These are phyloP conservation scores for Idaea aversata DNA, from an alignment of 2,888 invertebrate species.

Conservation along the genomic window DNA sequence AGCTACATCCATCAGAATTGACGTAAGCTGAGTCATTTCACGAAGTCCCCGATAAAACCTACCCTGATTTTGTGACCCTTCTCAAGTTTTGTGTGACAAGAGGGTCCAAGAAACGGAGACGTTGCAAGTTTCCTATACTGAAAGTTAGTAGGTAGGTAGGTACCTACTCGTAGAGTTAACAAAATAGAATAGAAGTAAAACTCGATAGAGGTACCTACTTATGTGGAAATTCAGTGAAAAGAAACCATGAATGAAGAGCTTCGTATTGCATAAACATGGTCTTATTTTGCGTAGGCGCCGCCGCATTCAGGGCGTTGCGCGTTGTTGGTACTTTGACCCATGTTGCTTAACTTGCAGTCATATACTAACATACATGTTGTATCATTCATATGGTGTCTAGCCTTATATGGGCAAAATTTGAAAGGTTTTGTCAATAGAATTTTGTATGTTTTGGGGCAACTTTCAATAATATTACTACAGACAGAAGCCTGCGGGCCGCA, in stretches of 20 bases:
- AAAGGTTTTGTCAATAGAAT: background rate
- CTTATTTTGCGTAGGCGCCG: constrained; percentile 30
- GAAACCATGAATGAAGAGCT: constrained; percentile 3
- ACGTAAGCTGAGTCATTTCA: too few relatives aligned
- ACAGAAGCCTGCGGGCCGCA: too few relatives aligned
- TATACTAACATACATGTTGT: constrained; percentile 20
- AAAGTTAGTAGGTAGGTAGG: too few relatives aligned
- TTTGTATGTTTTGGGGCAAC: background rate
- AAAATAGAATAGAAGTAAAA: too few relatives aligned
- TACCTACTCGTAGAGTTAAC: too few relatives aligned
- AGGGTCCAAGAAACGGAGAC: too few relatives aligned
- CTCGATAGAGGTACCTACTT: background rate
- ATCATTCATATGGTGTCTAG: constrained; percentile 19
- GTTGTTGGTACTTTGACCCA: constrained; percentile 30
- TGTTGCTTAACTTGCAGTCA: constrained; percentile 20
- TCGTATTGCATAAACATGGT: constrained; percentile 28
- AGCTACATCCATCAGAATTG: too few relatives aligned
- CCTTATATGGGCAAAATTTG: constrained; percentile 26
- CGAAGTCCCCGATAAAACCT: too few relatives aligned
- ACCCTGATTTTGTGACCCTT: too few relatives aligned
- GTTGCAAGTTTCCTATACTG: too few relatives aligned
- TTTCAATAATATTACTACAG: too few relatives aligned
- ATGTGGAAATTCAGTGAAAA: constrained; percentile 3
- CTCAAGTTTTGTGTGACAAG: too few relatives aligned
- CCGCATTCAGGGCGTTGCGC: constrained; percentile 23